Conservation (phyloP, 92 coral and sea anemone genomes). For the Metridium senile region DNA sequence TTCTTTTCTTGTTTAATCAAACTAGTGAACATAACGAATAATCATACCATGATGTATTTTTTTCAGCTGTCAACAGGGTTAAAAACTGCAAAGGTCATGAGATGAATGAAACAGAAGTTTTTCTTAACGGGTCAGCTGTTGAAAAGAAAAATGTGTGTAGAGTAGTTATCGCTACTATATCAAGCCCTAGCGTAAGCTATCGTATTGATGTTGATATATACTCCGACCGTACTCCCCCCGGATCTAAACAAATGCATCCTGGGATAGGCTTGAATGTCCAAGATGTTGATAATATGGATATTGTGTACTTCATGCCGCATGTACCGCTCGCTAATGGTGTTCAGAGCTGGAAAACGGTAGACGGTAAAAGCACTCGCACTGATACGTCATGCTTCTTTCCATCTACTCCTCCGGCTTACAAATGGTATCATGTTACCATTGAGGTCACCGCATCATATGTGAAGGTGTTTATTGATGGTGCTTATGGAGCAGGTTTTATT, state of each 20-base stretch:
- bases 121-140: not conserved
- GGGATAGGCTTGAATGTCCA: not conserved
- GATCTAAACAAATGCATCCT: not conserved
- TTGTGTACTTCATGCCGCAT: not conserved
- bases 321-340: not conserved
- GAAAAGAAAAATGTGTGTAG: not conserved
- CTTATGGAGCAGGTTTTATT: not conserved
- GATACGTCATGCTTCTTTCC: no score
- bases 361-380: no score
- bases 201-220: not conserved
- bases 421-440: not conserved
- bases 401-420: not conserved
- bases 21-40: no score
- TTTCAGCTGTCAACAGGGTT: no score
- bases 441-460: not conserved
- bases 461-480: not conserved
- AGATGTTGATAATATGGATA: not conserved
- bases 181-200: no score
- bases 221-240: not conserved
- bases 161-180: no score
- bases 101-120: no score
- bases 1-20: no score
- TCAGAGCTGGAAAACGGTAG: not conserved
- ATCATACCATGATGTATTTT: no score
- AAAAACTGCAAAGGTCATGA: constrained; percentile 13